Evolutionary conservation across 2,113 vertebrate species (phyloP).

Genomic region (sheep (Ovis aries)): DNA sequence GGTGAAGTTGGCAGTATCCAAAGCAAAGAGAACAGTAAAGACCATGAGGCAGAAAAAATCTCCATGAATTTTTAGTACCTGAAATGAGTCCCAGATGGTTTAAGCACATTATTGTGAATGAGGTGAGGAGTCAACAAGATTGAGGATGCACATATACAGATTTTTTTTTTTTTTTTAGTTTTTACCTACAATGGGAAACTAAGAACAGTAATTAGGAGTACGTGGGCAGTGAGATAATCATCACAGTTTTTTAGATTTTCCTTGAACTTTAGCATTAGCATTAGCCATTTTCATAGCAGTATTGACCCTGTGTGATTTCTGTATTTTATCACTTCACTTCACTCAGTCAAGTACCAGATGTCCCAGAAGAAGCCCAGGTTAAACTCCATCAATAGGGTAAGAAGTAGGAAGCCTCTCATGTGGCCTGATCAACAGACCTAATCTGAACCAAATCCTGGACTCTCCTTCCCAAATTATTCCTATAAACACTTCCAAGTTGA

Average conservation of each 20-base stretch:
- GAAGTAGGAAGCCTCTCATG: neutral
- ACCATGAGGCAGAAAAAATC: neutral
- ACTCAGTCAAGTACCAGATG: neutral
- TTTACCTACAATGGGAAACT: neutral
- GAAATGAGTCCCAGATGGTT: neutral
- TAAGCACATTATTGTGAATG: neutral
- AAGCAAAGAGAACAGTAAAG: neutral
- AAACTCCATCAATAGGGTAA: neutral
- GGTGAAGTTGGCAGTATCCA: neutral
- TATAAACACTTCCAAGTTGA: neutral
- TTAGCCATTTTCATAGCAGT: neutral
- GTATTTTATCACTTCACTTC: neutral
- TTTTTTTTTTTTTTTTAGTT: neutral
- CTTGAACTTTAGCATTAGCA: neutral
- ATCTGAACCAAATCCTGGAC: neutral
- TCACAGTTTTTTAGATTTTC: neutral
- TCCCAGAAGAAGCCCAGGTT: neutral
- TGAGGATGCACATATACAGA: neutral
- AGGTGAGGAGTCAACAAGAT: neutral
- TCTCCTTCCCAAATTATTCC: neutral
- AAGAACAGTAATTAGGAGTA: neutral
- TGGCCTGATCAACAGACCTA: neutral
- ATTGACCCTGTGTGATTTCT: neutral
- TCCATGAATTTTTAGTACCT: neutral
- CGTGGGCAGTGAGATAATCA: neutral